Percentiles rank a stretch among this genome's conserved stretches.
phyloP scores from a whole-genome alignment of 2,797 vertebrate genomes.

The Chelon auratus region DNA sequence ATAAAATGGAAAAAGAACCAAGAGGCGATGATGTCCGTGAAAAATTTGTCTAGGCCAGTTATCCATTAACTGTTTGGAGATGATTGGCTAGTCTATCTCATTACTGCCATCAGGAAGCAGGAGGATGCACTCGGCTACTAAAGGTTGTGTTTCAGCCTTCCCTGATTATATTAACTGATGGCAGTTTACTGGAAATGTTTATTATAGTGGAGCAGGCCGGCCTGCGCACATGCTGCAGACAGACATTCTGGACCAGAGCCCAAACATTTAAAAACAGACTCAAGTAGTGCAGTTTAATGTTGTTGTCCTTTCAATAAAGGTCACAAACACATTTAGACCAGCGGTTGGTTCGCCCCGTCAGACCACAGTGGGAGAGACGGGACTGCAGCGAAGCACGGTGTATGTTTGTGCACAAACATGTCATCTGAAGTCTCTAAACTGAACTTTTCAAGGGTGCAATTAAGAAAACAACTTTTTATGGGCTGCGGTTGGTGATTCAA shows the following conservation, averaged over 20 bases:
- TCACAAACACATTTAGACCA: not conserved
- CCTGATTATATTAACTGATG: slow-evolving; percentile 58
- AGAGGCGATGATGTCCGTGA: slow-evolving; percentile 35
- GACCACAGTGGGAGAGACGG: slow-evolving; percentile 4
- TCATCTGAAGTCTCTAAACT: slow-evolving; percentile 24
- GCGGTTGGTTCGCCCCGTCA: slow-evolving; percentile 12
- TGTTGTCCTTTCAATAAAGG: not conserved
- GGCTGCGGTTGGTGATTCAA: not conserved
- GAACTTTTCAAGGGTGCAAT: slow-evolving; percentile 21
- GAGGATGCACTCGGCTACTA: slow-evolving; percentile 30
- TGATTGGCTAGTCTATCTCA: slow-evolving; percentile 61
- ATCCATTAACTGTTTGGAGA: slow-evolving; percentile 48
- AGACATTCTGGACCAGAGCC: slow-evolving; percentile 35
- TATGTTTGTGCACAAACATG: not conserved
- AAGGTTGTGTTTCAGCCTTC: slow-evolving; percentile 32
- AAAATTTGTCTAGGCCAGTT: slow-evolving; percentile 31
- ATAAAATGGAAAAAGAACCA: slow-evolving; percentile 20
- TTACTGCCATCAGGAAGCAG: slow-evolving; percentile 33
- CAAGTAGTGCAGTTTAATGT: slow-evolving; percentile 36
- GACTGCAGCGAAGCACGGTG: not conserved
- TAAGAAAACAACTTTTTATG: slow-evolving; percentile 7
- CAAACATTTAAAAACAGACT: slow-evolving; percentile 61
- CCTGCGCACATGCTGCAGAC: slow-evolving; percentile 30
- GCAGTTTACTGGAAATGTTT: slow-evolving; percentile 53
- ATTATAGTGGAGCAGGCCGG: slow-evolving; percentile 9